These are phyloP conservation scores for Andrena camellia DNA, from an alignment of 2,888 invertebrate species.

Conservation along the genomic window DNA sequence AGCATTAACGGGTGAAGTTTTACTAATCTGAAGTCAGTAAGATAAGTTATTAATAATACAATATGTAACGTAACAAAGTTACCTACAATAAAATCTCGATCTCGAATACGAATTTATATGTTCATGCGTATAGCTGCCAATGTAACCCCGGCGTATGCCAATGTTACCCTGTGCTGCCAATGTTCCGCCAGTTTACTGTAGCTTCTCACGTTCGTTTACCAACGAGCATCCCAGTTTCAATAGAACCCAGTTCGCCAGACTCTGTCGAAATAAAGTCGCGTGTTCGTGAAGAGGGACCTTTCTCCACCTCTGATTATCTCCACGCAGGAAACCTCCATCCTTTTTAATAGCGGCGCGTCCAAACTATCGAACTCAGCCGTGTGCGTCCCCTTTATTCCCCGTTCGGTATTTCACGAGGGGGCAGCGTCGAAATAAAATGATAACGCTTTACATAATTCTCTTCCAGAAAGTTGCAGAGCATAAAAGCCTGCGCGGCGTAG, in stretches of 20 bases:
- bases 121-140: no score
- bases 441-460: conserved; percentile 62
- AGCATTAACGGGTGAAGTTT: no score
- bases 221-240: neutral
- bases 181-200: no score
- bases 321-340: neutral
- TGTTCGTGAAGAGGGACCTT: neutral
- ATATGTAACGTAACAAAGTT: no score
- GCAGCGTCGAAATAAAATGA: conserved; percentile 41
- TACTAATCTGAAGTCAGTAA: no score
- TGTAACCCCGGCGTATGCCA: no score
- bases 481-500: conserved; percentile 15
- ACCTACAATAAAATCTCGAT: no score
- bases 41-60: no score
- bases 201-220: neutral
- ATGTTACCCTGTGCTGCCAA: no score
- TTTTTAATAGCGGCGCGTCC: neutral
- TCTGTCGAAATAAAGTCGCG: neutral
- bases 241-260: neutral
- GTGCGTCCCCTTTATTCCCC: conserved; percentile 24
- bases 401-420: conserved; percentile 23
- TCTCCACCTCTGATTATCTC: neutral
- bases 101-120: no score
- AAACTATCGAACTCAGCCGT: neutral
- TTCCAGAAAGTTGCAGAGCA: conserved; percentile 57